Conservation (phyloP, 2,113 vertebrate species). For the Heliornis fulica region DNA sequence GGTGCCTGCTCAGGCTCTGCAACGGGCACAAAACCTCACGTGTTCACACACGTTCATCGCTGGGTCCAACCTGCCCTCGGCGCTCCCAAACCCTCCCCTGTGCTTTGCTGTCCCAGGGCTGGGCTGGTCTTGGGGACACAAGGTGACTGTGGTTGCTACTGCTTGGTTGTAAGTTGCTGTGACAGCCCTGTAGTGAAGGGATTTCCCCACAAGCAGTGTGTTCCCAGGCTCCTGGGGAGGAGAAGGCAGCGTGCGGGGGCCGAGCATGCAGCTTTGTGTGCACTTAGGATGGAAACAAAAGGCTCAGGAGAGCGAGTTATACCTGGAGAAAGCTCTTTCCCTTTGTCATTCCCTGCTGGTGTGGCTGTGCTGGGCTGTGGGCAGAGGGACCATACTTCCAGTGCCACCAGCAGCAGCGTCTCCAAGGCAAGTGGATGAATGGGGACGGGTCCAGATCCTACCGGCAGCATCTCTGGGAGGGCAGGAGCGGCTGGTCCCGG, state of each 20-base stretch:
- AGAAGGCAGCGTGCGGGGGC: neutral
- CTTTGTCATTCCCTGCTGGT: neutral
- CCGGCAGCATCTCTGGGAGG: neutral
- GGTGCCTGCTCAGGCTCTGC: neutral
- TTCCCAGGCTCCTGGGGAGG: neutral
- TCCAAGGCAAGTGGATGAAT: neutral
- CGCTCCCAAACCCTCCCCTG: rapidly evolving
- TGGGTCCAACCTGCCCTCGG: neutral
- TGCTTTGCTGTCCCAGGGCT: neutral
- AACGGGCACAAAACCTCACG: neutral
- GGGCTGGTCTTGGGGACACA: neutral
- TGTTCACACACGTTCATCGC: neutral
- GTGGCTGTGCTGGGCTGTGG: neutral
- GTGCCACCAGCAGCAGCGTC: neutral
- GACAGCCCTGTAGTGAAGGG: neutral
- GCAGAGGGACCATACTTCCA: neutral
- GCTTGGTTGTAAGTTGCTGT: neutral
- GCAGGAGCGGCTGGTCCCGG: neutral
- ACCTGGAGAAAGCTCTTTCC: neutral
- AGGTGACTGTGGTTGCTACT: neutral
- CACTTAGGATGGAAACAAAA: neutral
- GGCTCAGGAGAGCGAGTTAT: neutral
- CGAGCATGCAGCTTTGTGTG: neutral
- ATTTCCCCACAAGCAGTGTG: neutral
- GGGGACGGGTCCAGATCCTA: neutral